These are phyloP conservation scores for Nephrocerus scutellatus DNA, from an alignment of 2,888 invertebrate species.

Conservation along the genomic window DNA sequence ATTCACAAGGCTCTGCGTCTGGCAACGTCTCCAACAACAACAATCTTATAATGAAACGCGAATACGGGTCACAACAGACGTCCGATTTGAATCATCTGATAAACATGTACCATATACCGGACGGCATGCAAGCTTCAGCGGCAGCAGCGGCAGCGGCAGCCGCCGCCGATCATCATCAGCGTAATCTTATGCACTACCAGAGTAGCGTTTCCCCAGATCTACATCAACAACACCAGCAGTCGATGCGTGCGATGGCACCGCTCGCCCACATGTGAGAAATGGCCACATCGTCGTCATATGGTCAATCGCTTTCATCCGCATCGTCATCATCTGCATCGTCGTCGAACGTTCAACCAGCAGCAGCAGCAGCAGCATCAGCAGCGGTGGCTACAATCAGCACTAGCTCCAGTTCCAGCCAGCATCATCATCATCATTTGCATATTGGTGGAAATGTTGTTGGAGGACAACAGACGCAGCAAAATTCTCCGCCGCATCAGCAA, in stretches of 20 bases:
- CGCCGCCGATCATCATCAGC: conserved; percentile 36
- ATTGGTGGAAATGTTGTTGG: no score
- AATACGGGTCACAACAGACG: conserved; percentile 54
- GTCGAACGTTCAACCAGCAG: conserved; percentile 19
- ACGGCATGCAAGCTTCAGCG: conserved; percentile 53
- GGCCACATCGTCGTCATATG: conserved; percentile 30
- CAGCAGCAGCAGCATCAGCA: conserved; percentile 16
- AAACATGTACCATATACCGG: conserved; percentile 62
- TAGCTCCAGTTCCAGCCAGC: no score
- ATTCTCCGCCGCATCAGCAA: conserved; percentile 1
- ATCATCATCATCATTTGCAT: no score
- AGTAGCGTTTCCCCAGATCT: conserved; percentile 43
- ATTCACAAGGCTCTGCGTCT: conserved; percentile 36
- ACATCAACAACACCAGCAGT: conserved; percentile 46
- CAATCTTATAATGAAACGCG: conserved; percentile 59
- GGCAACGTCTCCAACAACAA: conserved; percentile 47
- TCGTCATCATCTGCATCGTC: conserved; percentile 20
- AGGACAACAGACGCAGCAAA: conserved; percentile 5
- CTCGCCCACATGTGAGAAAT: conserved; percentile 50
- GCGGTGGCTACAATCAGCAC: not conserved
- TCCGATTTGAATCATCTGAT: conserved; percentile 59
- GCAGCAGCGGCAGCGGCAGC: conserved; percentile 47
- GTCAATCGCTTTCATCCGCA: conserved; percentile 20
- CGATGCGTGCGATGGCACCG: conserved; percentile 47
- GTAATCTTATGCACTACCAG: conserved; percentile 47